These are phyloP conservation scores for Shinisaurus crocodilurus DNA, from an alignment of 2,113 vertebrate species.

Conservation along the genomic window DNA sequence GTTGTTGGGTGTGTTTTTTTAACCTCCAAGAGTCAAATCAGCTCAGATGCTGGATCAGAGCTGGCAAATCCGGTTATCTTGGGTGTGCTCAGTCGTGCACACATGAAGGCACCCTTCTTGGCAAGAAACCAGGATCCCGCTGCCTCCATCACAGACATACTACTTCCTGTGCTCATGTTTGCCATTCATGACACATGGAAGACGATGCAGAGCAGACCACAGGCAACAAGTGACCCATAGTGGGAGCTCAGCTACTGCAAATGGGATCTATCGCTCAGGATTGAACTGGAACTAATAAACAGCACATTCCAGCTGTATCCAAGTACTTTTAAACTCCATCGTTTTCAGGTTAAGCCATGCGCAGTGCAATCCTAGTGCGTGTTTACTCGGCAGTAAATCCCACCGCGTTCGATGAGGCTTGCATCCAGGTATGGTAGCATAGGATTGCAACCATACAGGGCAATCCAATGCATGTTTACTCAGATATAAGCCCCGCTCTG, in stretches of 20 bases:
- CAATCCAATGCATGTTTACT: no score
- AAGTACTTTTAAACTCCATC: background rate
- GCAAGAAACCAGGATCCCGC: background rate
- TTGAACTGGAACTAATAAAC: background rate
- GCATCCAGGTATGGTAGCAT: no score
- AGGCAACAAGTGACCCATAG: background rate
- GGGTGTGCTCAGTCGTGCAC: background rate
- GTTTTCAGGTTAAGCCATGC: background rate
- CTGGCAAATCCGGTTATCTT: slow-evolving; percentile 19
- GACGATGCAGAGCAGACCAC: background rate
- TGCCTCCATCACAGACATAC: background rate
- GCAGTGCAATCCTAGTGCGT: no score
- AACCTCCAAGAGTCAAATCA: slow-evolving; percentile 6
- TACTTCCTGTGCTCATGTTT: background rate
- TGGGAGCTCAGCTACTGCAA: background rate
- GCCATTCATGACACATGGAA: background rate
- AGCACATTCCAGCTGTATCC: background rate
- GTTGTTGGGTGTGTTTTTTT: no score
- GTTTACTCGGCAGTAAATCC: no score
- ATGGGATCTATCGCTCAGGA: background rate
- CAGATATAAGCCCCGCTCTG: background rate
- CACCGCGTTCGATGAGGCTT: no score
- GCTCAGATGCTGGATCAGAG: background rate
- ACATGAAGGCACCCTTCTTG: background rate
- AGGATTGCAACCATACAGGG: no score